Conservation (phyloP, 2,888 invertebrate species). For the Archips xylosteana region DNA sequence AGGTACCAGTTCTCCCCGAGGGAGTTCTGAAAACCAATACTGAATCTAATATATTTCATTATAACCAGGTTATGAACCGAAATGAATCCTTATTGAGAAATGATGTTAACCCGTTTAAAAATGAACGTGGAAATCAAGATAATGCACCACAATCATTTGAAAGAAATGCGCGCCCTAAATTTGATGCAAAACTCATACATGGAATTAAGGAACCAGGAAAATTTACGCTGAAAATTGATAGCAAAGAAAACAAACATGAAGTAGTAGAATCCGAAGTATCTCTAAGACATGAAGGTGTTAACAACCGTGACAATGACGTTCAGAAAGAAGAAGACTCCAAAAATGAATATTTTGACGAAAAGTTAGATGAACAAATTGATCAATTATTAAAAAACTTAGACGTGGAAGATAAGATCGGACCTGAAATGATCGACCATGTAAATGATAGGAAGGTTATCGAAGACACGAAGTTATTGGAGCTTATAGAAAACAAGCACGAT, state of each 20-base stretch:
- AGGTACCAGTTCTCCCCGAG: not conserved
- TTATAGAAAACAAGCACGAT: slow-evolving; percentile 56
- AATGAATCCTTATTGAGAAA: not conserved
- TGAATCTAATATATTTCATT: not conserved
- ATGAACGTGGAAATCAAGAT: not conserved
- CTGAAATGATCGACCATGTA: slow-evolving; percentile 31
- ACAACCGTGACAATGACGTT: not conserved
- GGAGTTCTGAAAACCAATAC: not conserved
- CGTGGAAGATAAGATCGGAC: slow-evolving; percentile 49
- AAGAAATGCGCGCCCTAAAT: not conserved
- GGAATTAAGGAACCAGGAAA: not conserved
- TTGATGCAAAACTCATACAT: not conserved
- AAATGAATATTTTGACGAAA: not conserved
- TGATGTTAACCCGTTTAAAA: not conserved
- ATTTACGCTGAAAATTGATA: not conserved
- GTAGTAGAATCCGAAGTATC: not conserved
- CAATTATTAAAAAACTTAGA: slow-evolving; percentile 58
- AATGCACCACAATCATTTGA: not conserved
- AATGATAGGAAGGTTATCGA: slow-evolving; percentile 48
- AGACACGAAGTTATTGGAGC: slow-evolving; percentile 51
- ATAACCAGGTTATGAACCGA: not conserved
- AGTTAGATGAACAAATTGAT: slow-evolving; percentile 34
- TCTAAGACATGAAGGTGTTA: not conserved
- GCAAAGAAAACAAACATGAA: not conserved
- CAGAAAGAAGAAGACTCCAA: not conserved